Evolutionary conservation across 2,113 vertebrate genomes (phyloP).

Genomic region (Todiramphus chloris): DNA sequence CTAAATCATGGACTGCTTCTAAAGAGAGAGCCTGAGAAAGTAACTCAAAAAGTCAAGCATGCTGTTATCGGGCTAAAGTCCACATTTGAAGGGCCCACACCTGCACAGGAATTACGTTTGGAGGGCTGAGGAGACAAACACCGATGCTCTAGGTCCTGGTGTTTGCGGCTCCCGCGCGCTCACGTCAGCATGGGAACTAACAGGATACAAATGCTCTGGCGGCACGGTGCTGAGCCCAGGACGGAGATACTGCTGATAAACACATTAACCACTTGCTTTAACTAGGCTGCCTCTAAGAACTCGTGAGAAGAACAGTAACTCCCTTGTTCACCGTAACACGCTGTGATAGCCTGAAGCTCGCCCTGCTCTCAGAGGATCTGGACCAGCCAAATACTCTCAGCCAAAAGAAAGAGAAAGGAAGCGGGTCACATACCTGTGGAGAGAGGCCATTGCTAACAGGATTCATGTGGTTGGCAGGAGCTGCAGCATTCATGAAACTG

Average conservation of each 20-base stretch:
- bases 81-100: background rate
- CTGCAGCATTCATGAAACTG: slow-evolving; percentile 94
- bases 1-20: background rate
- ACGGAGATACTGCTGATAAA: background rate
- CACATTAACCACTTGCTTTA: background rate
- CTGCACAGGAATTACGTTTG: background rate
- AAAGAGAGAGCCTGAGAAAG: background rate
- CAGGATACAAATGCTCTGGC: background rate
- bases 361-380: background rate
- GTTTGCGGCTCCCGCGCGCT: background rate
- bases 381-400: background rate
- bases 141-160: background rate
- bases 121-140: background rate
- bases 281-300: background rate
- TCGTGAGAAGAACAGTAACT: background rate
- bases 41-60: accelerated
- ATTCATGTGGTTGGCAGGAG: slow-evolving; percentile 97
- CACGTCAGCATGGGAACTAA: background rate
- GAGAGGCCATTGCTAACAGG: slow-evolving; percentile 96
- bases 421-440: slow-evolving; percentile 85
- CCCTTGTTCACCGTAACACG: background rate
- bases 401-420: background rate
- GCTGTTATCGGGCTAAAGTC: background rate
- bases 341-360: background rate
- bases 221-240: background rate